phyloP scores from a whole-genome alignment of 2,113 vertebrate species.

The Myotis davidii region DNA sequence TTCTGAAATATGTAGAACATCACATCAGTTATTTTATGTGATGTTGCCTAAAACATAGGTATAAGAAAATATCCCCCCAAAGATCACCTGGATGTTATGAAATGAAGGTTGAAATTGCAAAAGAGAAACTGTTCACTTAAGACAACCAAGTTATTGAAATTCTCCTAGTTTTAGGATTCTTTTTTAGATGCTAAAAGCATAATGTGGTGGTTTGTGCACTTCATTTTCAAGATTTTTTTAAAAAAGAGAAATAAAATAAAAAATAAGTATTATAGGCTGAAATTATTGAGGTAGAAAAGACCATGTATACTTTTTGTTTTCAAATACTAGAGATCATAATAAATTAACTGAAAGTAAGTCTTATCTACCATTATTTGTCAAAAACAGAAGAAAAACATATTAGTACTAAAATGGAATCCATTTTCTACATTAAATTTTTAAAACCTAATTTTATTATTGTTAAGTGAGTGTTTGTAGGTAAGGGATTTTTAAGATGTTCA shows the following conservation, averaged over 20 bases:
- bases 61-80: not conserved
- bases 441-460: not conserved
- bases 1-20: not conserved
- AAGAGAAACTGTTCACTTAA: not conserved
- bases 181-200: not conserved
- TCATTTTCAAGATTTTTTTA: not conserved
- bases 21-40: not conserved
- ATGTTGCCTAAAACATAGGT: not conserved
- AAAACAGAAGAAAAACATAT: not conserved
- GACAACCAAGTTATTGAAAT: not conserved
- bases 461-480: not conserved
- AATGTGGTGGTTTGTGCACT: not conserved
- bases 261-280: not conserved
- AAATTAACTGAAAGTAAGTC: not conserved
- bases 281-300: not conserved
- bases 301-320: not conserved
- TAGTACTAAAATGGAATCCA: not conserved
- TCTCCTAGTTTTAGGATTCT: not conserved
- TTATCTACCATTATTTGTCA: not conserved
- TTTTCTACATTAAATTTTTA: constrained; percentile 3
- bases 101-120: not conserved
- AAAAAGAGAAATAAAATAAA: not conserved
- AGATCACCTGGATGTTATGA: not conserved
- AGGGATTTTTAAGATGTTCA: not conserved
- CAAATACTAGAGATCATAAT: not conserved